Percentiles rank a stretch among this genome's conserved stretches.
phyloP scores from a whole-genome alignment of 2,113 vertebrate species.

The Micromys minutus region DNA sequence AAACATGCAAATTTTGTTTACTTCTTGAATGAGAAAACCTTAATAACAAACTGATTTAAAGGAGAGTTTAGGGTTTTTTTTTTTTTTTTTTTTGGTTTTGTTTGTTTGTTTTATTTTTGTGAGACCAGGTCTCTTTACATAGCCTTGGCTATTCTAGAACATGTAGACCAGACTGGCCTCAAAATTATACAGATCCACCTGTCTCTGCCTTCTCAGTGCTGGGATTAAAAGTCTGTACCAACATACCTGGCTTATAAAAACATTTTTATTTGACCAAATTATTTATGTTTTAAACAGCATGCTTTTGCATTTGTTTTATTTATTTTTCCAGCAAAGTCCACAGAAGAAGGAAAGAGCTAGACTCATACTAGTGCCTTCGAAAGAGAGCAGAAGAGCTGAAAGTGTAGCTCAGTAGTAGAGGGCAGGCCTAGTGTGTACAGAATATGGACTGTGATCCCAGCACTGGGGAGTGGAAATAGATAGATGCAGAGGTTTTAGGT shows the following conservation, averaged over 20 bases:
- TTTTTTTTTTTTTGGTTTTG: background rate
- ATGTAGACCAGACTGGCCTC: background rate
- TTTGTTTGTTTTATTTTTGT: background rate
- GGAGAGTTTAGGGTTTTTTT: conserved; percentile 1
- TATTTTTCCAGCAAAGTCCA: conserved; percentile 31
- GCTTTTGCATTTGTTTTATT: background rate
- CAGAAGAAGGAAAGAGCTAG: background rate
- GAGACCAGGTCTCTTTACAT: background rate
- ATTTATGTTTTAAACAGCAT: background rate
- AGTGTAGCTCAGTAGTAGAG: background rate
- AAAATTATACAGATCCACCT: background rate
- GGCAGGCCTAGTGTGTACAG: background rate
- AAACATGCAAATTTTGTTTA: conserved; percentile 3
- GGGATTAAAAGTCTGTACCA: background rate
- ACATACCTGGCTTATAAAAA: background rate
- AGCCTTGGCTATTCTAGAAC: background rate
- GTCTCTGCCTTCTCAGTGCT: background rate
- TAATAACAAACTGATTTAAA: conserved; percentile 31
- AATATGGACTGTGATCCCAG: background rate
- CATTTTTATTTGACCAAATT: background rate
- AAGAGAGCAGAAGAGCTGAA: background rate
- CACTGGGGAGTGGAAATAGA: background rate
- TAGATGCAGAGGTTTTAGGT: background rate
- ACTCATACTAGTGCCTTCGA: background rate
- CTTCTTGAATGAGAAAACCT: conserved; percentile 10